phyloP scores from a whole-genome alignment of 2,797 vertebrate species.

The Pelobates cultripes region DNA sequence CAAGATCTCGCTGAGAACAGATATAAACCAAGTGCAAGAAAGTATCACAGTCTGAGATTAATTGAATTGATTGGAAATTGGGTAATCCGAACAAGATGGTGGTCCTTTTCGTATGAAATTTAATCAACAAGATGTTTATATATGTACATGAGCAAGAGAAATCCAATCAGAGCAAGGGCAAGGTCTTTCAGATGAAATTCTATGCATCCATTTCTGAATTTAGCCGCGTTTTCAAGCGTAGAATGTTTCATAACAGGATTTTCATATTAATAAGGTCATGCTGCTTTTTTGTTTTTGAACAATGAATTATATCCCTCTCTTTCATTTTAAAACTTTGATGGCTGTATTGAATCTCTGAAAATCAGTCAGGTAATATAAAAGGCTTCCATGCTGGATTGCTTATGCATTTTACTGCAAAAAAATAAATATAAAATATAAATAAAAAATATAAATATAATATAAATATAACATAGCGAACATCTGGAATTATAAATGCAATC shows the following conservation, averaged over 20 bases:
- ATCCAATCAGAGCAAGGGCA: constrained; percentile 41
- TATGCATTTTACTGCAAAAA: constrained; percentile 22
- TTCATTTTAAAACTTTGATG: constrained; percentile 53
- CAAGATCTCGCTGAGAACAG: constrained; percentile 24
- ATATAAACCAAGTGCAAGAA: constrained; percentile 34
- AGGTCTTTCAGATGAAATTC: constrained; percentile 18
- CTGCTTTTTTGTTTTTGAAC: constrained; percentile 55
- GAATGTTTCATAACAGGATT: constrained; percentile 56
- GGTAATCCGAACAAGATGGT: constrained; percentile 52
- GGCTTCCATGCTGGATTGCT: constrained; percentile 10
- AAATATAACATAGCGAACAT: too few species aligned
- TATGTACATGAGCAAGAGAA: constrained; percentile 46
- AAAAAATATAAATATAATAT: too few species aligned
- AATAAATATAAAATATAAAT: too few species aligned
- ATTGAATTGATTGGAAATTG: constrained; percentile 43
- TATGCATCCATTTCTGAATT: constrained; percentile 46
- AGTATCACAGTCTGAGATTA: constrained; percentile 45
- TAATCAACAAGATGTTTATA: constrained; percentile 57
- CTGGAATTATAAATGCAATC: too few species aligned
- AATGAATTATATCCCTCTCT: constrained; percentile 44
- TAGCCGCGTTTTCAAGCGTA: constrained; percentile 43
- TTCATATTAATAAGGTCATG: constrained; percentile 57
- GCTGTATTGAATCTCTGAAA: constrained; percentile 40
- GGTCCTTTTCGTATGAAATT: constrained; percentile 48
- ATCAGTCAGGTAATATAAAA: constrained; percentile 10